A percentile compares a stretch with the other conserved stretches of the same genome.
These are phyloP conservation scores for Falco concolor DNA, from an alignment of 2,797 vertebrate species.

Conservation along the genomic window DNA sequence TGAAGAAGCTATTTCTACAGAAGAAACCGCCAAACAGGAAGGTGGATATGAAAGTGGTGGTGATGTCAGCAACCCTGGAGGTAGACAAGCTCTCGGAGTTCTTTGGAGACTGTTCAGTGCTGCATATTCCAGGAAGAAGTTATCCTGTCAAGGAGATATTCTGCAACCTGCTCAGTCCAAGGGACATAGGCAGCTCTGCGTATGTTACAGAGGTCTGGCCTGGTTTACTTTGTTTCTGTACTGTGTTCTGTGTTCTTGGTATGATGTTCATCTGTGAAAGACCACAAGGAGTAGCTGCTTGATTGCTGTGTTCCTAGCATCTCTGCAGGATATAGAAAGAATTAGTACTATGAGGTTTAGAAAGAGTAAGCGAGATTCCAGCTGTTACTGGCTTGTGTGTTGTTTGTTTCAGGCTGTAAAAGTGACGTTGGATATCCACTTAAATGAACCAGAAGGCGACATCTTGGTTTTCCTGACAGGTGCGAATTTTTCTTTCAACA, in stretches of 20 bases:
- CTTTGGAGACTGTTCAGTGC: constrained; percentile 85
- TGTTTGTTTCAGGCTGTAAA: constrained; percentile 84
- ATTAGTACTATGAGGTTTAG: background rate
- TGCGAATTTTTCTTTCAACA: constrained; percentile 24
- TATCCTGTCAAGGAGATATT: constrained; percentile 89
- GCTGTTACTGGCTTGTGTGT: background rate
- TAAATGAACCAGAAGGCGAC: constrained; percentile 87
- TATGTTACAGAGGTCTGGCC: constrained; percentile 89
- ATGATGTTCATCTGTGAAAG: background rate
- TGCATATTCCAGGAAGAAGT: constrained; percentile 89
- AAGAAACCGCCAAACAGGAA: constrained; percentile 70
- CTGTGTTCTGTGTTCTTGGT: background rate
- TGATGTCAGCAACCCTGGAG: constrained; percentile 98
- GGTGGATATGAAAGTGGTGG: constrained; percentile 84
- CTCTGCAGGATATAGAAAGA: background rate
- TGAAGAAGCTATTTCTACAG: constrained; percentile 86
- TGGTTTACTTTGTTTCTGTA: background rate
- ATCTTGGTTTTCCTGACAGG: constrained; percentile 97
- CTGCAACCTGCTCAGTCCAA: constrained; percentile 87
- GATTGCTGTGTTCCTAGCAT: background rate
- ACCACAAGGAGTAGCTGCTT: background rate
- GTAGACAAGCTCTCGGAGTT: constrained; percentile 88
- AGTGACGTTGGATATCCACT: constrained; percentile 87
- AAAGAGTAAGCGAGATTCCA: background rate
- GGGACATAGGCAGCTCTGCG: constrained; percentile 83